Conservation (phyloP, 2,888 invertebrate genomes). For the Andricus quercusramuli region DNA sequence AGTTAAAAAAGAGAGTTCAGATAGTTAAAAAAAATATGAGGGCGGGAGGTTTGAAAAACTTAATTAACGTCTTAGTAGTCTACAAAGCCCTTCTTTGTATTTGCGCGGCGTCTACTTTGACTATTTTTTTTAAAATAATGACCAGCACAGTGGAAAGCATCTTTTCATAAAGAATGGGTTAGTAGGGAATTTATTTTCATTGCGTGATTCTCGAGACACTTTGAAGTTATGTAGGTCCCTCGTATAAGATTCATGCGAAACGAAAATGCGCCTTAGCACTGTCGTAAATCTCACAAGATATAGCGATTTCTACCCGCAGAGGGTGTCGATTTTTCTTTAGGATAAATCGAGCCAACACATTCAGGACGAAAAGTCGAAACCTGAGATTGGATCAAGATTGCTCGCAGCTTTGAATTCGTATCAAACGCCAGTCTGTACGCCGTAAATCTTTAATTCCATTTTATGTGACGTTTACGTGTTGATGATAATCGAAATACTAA, state of each 20-base stretch:
- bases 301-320: neutral
- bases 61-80: too few relatives aligned
- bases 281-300: conserved; percentile 17
- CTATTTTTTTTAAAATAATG: too few relatives aligned
- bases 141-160: too few relatives aligned
- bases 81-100: too few relatives aligned
- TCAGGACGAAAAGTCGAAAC: neutral
- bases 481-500: neutral
- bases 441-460: neutral
- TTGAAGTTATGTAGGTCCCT: neutral
- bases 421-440: neutral
- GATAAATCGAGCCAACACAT: neutral
- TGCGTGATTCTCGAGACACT: conserved; percentile 21
- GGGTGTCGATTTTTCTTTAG: neutral
- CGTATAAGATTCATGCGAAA: neutral
- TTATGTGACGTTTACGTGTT: neutral
- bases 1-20: too few relatives aligned
- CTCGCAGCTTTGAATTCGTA: neutral
- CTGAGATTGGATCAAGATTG: conserved; percentile 7
- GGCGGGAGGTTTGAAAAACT: too few relatives aligned
- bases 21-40: too few relatives aligned
- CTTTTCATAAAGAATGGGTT: neutral
- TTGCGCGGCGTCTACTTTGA: too few relatives aligned
- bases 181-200: conserved; percentile 39
- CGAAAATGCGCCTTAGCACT: conserved; percentile 8